Conservation (phyloP, 2,113 vertebrate species). For the Nerophis ophidion region DNA sequence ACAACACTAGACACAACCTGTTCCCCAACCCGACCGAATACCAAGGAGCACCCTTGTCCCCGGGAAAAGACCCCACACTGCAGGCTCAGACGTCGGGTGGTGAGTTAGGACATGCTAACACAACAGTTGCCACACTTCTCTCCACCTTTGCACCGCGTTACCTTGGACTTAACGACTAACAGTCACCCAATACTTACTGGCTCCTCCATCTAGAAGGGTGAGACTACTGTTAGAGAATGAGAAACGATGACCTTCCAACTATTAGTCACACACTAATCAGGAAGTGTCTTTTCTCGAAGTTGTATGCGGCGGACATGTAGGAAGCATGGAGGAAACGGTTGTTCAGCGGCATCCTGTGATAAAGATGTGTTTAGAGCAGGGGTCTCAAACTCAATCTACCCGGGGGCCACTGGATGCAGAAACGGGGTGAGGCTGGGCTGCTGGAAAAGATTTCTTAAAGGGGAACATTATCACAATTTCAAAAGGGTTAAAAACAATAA, state of each 20-base stretch:
- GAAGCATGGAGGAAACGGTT: no score
- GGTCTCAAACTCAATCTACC: no score
- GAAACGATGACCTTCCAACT: background rate
- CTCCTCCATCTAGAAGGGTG: constrained; percentile 55
- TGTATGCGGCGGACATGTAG: no score
- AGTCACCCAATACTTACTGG: constrained; percentile 57
- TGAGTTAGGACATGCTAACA: constrained; percentile 36
- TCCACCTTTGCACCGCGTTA: constrained; percentile 22
- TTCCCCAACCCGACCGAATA: constrained; percentile 11
- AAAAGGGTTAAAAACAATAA: no score
- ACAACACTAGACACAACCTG: constrained; percentile 33
- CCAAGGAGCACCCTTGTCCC: background rate
- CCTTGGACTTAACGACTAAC: constrained; percentile 40
- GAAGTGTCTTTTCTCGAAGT: background rate
- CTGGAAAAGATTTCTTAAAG: no score
- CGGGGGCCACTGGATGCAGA: no score
- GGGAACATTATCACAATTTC: no score
- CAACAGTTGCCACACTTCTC: constrained; percentile 22
- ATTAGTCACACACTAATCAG: background rate
- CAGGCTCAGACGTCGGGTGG: constrained; percentile 20
- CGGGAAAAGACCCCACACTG: constrained; percentile 4
- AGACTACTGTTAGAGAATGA: constrained; percentile 32
- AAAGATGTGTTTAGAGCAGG: background rate
- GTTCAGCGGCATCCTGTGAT: background rate
- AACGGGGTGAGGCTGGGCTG: no score